Evolutionary conservation across 2,797 vertebrate species (phyloP).

Genomic region (Pachyuromys duprasi): DNA sequence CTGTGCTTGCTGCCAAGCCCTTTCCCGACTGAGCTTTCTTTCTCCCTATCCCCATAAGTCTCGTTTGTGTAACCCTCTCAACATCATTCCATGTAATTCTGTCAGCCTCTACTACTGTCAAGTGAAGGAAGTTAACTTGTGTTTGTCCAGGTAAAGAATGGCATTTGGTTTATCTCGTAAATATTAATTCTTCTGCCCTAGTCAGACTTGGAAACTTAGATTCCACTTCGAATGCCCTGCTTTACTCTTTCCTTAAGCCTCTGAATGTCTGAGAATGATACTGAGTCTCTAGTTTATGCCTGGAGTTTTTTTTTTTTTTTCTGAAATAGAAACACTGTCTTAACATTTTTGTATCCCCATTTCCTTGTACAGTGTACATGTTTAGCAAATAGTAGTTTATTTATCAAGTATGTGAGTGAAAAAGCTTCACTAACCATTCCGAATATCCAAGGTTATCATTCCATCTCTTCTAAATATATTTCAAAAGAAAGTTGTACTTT

Average conservation of each 20-base stretch:
- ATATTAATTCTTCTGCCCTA: slow-evolving; percentile 56
- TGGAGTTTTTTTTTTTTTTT: slow-evolving; percentile 30
- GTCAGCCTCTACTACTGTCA: background rate
- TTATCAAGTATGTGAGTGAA: background rate
- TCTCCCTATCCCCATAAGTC: background rate
- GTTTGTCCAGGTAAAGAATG: slow-evolving; percentile 48
- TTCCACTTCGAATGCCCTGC: background rate
- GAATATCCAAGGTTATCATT: background rate
- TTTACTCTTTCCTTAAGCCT: slow-evolving; percentile 1
- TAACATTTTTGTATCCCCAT: background rate
- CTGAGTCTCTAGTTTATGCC: slow-evolving; percentile 31
- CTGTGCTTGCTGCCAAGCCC: background rate
- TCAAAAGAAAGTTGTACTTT: slow-evolving; percentile 47
- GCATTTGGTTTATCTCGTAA: slow-evolving; percentile 43
- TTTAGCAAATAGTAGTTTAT: slow-evolving; percentile 39
- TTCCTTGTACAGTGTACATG: background rate
- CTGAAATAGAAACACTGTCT: slow-evolving; percentile 18
- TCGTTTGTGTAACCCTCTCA: background rate
- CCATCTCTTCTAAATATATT: slow-evolving; percentile 33
- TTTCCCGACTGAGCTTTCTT: background rate
- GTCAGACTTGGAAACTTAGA: background rate
- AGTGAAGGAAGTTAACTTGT: slow-evolving; percentile 54
- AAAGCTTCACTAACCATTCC: slow-evolving; percentile 21
- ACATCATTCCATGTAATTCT: background rate
- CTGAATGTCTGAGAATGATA: slow-evolving; percentile 22